These are phyloP conservation scores for Mercenaria mercenaria DNA, from an alignment of 1,140 invertebrate species.

Conservation along the genomic window DNA sequence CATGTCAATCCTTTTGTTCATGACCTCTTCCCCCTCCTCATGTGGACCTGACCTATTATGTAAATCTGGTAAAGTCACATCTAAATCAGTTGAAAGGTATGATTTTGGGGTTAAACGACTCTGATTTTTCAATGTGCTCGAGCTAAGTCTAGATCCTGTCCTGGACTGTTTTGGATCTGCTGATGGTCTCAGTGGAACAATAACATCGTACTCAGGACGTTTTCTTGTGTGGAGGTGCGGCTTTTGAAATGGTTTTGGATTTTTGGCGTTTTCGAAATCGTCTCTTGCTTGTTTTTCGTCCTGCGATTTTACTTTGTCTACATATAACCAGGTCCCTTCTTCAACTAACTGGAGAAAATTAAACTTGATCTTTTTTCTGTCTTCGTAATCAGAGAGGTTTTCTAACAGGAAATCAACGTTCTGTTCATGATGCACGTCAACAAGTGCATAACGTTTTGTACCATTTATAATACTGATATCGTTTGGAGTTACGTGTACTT, in stretches of 20 bases:
- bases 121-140: slow-evolving; percentile 12
- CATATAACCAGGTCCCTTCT: slow-evolving; percentile 28
- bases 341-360: slow-evolving; percentile 42
- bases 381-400: slow-evolving; percentile 10
- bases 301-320: slow-evolving; percentile 57
- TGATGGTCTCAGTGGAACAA: background rate
- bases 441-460: slow-evolving; percentile 58
- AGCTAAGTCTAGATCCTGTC: slow-evolving; percentile 20
- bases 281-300: slow-evolving; percentile 58
- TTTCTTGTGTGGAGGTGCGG: slow-evolving; percentile 44
- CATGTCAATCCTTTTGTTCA: slow-evolving; percentile 38
- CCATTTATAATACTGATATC: slow-evolving; percentile 64
- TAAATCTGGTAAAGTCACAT: slow-evolving; percentile 21
- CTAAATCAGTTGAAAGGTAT: slow-evolving; percentile 27
- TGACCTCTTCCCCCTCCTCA: background rate
- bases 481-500: slow-evolving; percentile 40
- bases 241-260: slow-evolving; percentile 52
- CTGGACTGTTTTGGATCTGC: background rate
- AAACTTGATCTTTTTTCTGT: slow-evolving; percentile 49
- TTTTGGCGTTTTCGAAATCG: slow-evolving; percentile 62
- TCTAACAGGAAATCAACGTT: slow-evolving; percentile 60
- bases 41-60: background rate
- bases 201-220: slow-evolving; percentile 41
- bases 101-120: background rate
- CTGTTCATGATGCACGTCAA: slow-evolving; percentile 61